Conservation (phyloP, 2,797 vertebrate genomes). For the Chiloscyllium punctatum region DNA sequence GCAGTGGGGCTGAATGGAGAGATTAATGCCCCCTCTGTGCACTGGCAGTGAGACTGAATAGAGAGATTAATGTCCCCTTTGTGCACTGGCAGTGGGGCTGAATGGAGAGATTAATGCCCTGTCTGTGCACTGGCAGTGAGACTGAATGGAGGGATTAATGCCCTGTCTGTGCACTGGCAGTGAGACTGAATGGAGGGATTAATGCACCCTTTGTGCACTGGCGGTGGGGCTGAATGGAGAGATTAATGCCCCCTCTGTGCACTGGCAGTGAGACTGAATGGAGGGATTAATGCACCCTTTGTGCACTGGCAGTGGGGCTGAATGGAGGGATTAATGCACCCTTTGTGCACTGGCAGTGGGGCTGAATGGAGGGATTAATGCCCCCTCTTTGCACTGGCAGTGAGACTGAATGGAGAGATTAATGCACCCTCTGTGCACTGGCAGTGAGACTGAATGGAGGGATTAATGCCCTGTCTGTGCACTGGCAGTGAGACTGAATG, state of each 20-base stretch:
- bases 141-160: not conserved
- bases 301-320: no score
- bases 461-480: no score
- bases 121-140: no score
- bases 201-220: no score
- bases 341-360: no score
- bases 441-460: no score
- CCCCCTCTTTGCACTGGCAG: no score
- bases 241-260: not conserved
- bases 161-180: no score
- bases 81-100: no score
- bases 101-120: not conserved
- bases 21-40: not conserved
- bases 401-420: not conserved
- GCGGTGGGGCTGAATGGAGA: not conserved
- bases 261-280: no score
- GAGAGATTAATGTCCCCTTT: not conserved
- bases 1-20: not conserved
- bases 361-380: not conserved
- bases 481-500: no score
- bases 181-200: not conserved
- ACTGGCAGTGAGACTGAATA: not conserved
- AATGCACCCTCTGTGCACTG: no score
- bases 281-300: not conserved
- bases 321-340: not conserved